Evolutionary conservation across 2,888 invertebrate species (phyloP).

Genomic region (Campaea margaritaria): DNA sequence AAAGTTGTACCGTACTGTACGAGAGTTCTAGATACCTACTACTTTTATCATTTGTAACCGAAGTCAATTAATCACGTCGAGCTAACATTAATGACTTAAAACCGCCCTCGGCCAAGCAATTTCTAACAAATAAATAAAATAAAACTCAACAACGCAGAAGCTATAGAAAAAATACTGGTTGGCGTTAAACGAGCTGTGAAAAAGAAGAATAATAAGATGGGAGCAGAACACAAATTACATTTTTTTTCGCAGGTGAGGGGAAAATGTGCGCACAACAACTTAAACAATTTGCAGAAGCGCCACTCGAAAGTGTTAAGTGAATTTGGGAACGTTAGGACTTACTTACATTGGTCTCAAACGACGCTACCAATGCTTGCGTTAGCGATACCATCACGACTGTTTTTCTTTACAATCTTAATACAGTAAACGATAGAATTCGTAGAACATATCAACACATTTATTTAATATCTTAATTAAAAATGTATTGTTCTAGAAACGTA

Average conservation of each 20-base stretch:
- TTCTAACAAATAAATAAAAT: constrained; percentile 50
- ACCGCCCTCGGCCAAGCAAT: constrained; percentile 32
- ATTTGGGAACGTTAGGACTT: constrained; percentile 63
- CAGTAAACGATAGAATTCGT: no score
- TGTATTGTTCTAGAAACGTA: no score
- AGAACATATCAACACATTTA: no score
- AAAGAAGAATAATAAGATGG: constrained; percentile 51
- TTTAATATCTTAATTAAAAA: no score
- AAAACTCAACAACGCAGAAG: constrained; percentile 46
- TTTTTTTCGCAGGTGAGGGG: constrained; percentile 66
- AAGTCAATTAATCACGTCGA: constrained; percentile 43
- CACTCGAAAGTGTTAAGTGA: constrained; percentile 74
- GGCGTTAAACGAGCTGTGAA: constrained; percentile 60
- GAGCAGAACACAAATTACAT: constrained; percentile 62
- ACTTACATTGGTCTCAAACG: constrained; percentile 29
- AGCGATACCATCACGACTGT: no score
- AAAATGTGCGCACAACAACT: constrained; percentile 53
- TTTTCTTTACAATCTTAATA: no score
- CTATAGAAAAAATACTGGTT: constrained; percentile 49
- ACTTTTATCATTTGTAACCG: constrained; percentile 24
- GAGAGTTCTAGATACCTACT: background rate
- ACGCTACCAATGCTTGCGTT: background rate
- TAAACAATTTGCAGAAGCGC: constrained; percentile 68
- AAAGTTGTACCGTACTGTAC: constrained; percentile 39
- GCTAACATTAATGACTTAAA: constrained; percentile 50